Conservation (phyloP, 2,797 vertebrate genomes). For the Emys orbicularis region DNA sequence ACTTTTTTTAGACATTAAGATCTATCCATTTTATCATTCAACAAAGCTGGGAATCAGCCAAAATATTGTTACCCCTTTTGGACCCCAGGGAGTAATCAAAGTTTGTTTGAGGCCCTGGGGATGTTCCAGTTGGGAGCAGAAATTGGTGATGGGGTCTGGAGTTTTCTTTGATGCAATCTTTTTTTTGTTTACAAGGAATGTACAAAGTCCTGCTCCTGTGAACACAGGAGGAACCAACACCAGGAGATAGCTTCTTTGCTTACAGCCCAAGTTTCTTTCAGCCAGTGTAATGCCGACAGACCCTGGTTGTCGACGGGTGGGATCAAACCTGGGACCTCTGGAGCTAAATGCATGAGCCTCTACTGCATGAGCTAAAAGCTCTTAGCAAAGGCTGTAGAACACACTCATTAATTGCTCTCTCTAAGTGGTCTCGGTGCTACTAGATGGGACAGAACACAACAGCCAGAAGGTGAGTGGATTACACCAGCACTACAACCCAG, state of each 20-base stretch:
- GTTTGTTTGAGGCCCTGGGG: not conserved
- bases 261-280: not conserved
- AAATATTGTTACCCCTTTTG: not conserved
- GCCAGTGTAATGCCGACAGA: not conserved
- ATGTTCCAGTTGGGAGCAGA: not conserved
- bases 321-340: too few species aligned
- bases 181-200: not conserved
- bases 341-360: too few species aligned
- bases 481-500: not conserved
- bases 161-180: not conserved
- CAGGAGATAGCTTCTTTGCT: not conserved
- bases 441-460: too few species aligned
- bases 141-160: not conserved
- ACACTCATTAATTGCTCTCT: too few species aligned
- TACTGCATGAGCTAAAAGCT: too few species aligned
- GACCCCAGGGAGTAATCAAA: not conserved
- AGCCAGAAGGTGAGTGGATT: too few species aligned
- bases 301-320: too few species aligned
- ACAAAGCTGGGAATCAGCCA: not conserved
- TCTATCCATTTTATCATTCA: not conserved
- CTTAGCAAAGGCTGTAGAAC: too few species aligned
- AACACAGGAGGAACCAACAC: not conserved
- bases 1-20: not conserved
- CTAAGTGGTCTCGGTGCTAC: too few species aligned
- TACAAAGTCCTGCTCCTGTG: not conserved